Base-by-base conservation (phyloP, 1,140 invertebrate genomes). In the Agrypnia vestita region DNA sequence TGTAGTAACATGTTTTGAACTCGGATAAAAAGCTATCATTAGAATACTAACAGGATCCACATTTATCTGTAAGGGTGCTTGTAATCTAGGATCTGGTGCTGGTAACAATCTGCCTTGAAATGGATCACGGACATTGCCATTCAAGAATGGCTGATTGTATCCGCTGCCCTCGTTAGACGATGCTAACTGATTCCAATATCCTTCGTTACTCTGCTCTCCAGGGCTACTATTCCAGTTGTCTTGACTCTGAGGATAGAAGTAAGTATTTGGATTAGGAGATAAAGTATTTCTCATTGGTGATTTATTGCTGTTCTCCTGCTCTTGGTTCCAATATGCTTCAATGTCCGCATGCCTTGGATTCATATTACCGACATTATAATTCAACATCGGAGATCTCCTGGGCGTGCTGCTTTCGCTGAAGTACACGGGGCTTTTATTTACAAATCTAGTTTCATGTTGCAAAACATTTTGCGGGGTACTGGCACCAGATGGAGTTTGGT, bases 11-110 rank as follows among this genome's bases (percentile, higher is more conserved):
- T 21, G 17, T 25, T 51, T 25, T 72, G 49, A 72, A 53, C 19
- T 72, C 53, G 1, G 49, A 21, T 75, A 43, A 13, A 46, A 44
- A 75, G 46, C 11, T 17, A 53, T 15, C 44, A 44, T 67, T 44
- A 53, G 43, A 72, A 80, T 84, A 91, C 92, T 90, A 90, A 94
- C 93, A 82, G 91, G 90, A 87, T 94, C 92, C 73, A 94, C 91
- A 76, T 94, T 90, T 61, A 95, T 89, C 73, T 91, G 89, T 76
- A 93, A 88, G 12, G 92, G 92, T 61, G 85, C 88, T 76, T 87
- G 86, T 84, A 89, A 89, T 84, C 88, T 86, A 6, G 85, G 64
- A 79, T 88, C 86, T 4, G 89, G 86, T 79, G 85, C 77, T 35
- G 87, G 86, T 84, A 81, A 55, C 55, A 79, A 77, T 67, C 82